Conservation (phyloP, 2,888 invertebrate species). For the Archips crataeganus region DNA sequence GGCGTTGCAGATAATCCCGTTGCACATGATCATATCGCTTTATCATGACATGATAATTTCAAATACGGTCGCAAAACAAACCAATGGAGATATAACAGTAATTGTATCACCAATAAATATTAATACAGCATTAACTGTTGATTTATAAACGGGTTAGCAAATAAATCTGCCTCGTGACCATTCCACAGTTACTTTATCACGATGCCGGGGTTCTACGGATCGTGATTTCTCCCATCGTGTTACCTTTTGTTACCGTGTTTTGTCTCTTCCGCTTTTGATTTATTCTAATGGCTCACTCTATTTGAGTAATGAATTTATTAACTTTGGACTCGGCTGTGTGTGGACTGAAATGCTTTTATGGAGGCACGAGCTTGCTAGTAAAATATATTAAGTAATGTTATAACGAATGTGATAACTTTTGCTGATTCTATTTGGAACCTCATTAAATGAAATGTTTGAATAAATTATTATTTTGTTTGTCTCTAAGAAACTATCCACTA, state of each 20-base stretch:
- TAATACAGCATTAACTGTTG: slow-evolving; percentile 43
- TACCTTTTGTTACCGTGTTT: slow-evolving; percentile 44
- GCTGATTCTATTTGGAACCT: no score
- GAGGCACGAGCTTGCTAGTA: not conserved
- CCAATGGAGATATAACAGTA: slow-evolving; percentile 34
- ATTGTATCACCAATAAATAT: slow-evolving; percentile 45
- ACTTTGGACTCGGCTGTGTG: slow-evolving; percentile 30
- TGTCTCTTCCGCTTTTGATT: slow-evolving; percentile 45
- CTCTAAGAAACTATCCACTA: no score
- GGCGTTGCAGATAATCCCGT: not conserved
- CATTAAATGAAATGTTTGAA: no score
- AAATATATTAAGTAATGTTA: not conserved
- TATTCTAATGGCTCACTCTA: slow-evolving; percentile 43
- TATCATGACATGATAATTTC: not conserved
- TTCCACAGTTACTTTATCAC: slow-evolving; percentile 45
- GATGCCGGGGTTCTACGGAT: slow-evolving; percentile 42
- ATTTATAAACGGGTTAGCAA: slow-evolving; percentile 46
- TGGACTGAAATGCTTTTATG: slow-evolving; percentile 8
- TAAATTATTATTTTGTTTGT: no score
- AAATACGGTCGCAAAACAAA: slow-evolving; percentile 8
- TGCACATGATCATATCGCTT: not conserved
- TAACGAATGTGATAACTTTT: no score
- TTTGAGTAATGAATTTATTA: slow-evolving; percentile 46
- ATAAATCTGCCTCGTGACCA: slow-evolving; percentile 47
- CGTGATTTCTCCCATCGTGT: slow-evolving; percentile 45